phyloP scores from a whole-genome alignment of 1,140 invertebrate species.

The Drosophila nannoptera region DNA sequence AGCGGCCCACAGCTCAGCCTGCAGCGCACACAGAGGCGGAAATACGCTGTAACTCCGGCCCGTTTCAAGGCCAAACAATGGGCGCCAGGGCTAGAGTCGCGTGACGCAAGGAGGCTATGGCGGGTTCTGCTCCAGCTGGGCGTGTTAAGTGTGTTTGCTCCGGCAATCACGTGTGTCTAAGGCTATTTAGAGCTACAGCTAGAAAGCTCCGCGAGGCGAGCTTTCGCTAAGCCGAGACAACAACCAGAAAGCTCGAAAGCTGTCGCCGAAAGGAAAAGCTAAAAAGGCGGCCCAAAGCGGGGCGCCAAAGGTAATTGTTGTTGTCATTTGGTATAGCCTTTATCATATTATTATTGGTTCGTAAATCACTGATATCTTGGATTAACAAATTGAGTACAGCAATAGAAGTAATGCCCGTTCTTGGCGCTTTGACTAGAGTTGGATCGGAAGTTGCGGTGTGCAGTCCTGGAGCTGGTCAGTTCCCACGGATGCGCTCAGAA shows the following conservation, averaged over 20 bases:
- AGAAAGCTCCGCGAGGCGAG: slow-evolving; percentile 30
- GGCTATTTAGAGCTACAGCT: slow-evolving; percentile 59
- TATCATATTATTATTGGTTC: slow-evolving; percentile 35
- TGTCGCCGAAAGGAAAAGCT: background rate
- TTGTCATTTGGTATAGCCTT: background rate
- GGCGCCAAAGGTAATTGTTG: background rate
- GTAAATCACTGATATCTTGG: slow-evolving; percentile 31
- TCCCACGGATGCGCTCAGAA: slow-evolving; percentile 39
- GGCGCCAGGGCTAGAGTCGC: slow-evolving; percentile 56
- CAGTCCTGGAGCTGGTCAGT: background rate
- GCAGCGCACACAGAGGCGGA: background rate
- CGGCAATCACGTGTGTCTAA: slow-evolving; percentile 55
- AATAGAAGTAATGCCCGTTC: slow-evolving; percentile 37
- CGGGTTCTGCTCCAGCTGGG: slow-evolving; percentile 40
- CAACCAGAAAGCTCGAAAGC: slow-evolving; percentile 38
- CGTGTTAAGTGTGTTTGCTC: slow-evolving; percentile 46
- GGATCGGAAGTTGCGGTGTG: slow-evolving; percentile 23
- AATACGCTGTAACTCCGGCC: slow-evolving; percentile 30
- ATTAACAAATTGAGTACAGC: slow-evolving; percentile 30
- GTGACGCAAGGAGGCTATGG: slow-evolving; percentile 70
- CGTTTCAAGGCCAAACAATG: slow-evolving; percentile 65
- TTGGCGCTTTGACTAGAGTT: slow-evolving; percentile 62
- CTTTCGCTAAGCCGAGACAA: slow-evolving; percentile 38
- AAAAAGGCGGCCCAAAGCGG: background rate
- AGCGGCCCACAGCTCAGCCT: slow-evolving; percentile 22